phyloP scores from a whole-genome alignment of 2,888 invertebrate species.

The Dolichopus griseipennis region DNA sequence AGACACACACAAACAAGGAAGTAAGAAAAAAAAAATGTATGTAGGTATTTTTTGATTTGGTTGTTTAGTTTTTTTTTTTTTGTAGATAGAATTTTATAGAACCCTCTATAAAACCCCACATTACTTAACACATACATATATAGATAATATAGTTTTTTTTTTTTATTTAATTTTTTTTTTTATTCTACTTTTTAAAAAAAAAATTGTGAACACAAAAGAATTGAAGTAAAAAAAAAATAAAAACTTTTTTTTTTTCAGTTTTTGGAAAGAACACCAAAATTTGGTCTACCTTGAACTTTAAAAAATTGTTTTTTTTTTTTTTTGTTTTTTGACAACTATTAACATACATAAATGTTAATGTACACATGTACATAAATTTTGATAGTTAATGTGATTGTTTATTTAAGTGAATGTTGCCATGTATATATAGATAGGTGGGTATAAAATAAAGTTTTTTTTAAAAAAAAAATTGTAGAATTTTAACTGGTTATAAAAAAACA shows the following conservation, averaged over 20 bases:
- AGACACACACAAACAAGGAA: constrained; percentile 6
- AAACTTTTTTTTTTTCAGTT: constrained; percentile 11
- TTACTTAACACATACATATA: not conserved
- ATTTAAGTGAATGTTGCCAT: no score
- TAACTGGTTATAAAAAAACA: no score
- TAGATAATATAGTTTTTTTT: not conserved
- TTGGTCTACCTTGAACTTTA: constrained; percentile 41
- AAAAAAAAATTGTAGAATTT: no score
- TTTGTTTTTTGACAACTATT: not conserved
- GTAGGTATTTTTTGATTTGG: not conserved
- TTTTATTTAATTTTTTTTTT: not conserved
- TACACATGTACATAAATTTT: constrained; percentile 20
- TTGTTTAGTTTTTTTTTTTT: not conserved
- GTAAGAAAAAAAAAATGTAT: not conserved
- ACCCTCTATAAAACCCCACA: not conserved
- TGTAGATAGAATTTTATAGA: not conserved
- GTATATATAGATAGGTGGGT: no score
- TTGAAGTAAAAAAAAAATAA: constrained; percentile 13
- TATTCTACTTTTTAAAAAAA: constrained; percentile 4
- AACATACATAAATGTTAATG: constrained; percentile 14
- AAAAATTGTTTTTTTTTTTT: constrained; percentile 16
- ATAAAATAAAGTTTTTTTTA: no score
- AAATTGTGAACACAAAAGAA: constrained; percentile 10
- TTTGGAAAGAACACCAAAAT: constrained; percentile 17
- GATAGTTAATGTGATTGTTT: constrained; percentile 5